phyloP scores from a whole-genome alignment of 2,888 invertebrate genomes.

The Parascotia fuliginaria region DNA sequence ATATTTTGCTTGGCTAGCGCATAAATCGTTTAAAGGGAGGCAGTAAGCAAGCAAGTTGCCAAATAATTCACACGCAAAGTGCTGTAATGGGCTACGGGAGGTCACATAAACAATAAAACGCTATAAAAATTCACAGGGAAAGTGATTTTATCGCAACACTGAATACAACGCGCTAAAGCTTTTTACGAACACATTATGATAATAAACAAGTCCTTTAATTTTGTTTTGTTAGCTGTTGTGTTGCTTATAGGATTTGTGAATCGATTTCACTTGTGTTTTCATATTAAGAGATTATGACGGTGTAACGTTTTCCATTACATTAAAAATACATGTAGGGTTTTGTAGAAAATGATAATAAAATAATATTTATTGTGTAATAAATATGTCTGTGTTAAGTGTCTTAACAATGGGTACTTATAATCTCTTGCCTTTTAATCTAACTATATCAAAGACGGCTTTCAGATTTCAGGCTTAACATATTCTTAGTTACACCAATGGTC shows the following conservation, averaged over 20 bases:
- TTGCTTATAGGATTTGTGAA: constrained; percentile 15
- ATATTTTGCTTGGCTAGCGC: constrained; percentile 47
- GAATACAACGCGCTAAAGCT: constrained; percentile 32
- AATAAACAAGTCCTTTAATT: constrained; percentile 39
- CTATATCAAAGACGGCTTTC: too few species aligned
- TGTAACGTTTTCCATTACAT: neutral
- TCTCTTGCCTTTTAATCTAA: too few species aligned
- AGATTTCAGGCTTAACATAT: too few species aligned
- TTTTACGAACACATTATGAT: constrained; percentile 36
- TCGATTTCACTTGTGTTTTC: constrained; percentile 9
- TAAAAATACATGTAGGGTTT: too few species aligned
- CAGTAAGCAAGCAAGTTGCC: constrained; percentile 63
- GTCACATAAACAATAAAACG: constrained; percentile 75
- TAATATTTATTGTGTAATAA: too few species aligned
- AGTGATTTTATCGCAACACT: constrained; percentile 55
- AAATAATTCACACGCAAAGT: constrained; percentile 78
- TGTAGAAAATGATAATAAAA: too few species aligned
- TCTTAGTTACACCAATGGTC: too few species aligned
- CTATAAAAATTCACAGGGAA: constrained; percentile 67
- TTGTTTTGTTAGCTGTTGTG: constrained; percentile 26
- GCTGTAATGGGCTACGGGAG: constrained; percentile 65
- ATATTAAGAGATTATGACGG: neutral
- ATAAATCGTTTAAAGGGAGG: constrained; percentile 75
- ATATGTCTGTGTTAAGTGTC: too few species aligned
- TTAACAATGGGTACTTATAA: too few species aligned